phyloP scores from a whole-genome alignment of 2,888 invertebrate species.

The Minunthozetes semirufus region DNA sequence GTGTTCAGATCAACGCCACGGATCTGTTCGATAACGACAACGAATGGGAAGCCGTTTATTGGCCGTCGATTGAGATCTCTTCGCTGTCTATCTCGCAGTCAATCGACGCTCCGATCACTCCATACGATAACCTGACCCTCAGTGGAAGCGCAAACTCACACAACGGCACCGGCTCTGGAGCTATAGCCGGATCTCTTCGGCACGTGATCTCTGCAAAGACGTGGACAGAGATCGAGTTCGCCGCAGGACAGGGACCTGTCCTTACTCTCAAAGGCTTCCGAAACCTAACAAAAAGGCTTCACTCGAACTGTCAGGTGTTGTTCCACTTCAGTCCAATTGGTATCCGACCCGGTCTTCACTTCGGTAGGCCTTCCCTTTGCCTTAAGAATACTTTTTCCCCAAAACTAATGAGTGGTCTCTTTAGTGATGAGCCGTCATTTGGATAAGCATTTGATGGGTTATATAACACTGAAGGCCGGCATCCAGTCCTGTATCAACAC shows the following conservation, averaged over 20 bases:
- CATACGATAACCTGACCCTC: slow-evolving; percentile 73
- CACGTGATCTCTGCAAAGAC: slow-evolving; percentile 72
- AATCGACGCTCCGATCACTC: slow-evolving; percentile 82
- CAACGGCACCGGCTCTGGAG: slow-evolving; percentile 74
- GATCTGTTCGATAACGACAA: slow-evolving; percentile 82
- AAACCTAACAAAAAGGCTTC: slow-evolving; percentile 48
- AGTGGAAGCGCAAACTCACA: slow-evolving; percentile 57
- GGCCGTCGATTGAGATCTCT: slow-evolving; percentile 76
- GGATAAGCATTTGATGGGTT: slow-evolving; percentile 78
- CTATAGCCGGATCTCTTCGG: slow-evolving; percentile 68
- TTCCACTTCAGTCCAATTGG: slow-evolving; percentile 71
- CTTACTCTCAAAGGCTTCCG: slow-evolving; percentile 71
- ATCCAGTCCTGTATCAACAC: slow-evolving; percentile 67
- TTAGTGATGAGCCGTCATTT: slow-evolving; percentile 66
- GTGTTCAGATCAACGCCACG: slow-evolving; percentile 82
- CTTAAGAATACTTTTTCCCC: not conserved
- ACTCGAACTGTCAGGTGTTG: slow-evolving; percentile 66
- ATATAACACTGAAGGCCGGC: slow-evolving; percentile 71
- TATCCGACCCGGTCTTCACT: slow-evolving; percentile 65
- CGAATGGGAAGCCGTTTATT: slow-evolving; percentile 34
- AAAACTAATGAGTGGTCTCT: not conserved
- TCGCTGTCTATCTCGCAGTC: slow-evolving; percentile 87
- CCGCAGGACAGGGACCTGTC: slow-evolving; percentile 75
- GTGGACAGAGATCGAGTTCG: slow-evolving; percentile 78
- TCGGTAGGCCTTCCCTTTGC: slow-evolving; percentile 55